Conservation (phyloP, 92 coral and sea anemone genomes). For the Isaurus tuberculatus region DNA sequence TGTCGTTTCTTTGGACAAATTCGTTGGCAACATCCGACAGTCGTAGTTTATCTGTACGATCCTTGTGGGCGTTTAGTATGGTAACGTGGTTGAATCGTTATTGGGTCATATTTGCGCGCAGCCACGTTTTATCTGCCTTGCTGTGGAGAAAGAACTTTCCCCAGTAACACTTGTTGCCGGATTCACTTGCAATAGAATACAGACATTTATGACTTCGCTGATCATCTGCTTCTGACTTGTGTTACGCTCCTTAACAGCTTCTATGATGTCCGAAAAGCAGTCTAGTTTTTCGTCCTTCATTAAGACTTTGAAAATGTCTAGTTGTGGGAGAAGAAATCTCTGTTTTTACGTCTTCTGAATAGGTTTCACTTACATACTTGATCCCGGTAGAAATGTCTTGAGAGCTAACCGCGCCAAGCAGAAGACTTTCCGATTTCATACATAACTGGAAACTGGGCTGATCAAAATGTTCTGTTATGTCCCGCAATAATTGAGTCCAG, state of each 20-base stretch:
- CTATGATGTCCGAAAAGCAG: constrained; percentile 58
- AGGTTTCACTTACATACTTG: constrained; percentile 43
- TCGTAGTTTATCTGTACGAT: constrained; percentile 50
- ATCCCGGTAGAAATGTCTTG: constrained; percentile 54
- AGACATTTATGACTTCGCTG: constrained; percentile 51
- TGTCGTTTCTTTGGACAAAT: too few relatives aligned
- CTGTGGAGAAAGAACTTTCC: constrained; percentile 56
- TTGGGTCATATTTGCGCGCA: constrained; percentile 66
- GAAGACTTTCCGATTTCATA: constrained; percentile 60
- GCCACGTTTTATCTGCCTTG: too few relatives aligned
- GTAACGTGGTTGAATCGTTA: constrained; percentile 66
- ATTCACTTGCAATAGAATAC: constrained; percentile 58
- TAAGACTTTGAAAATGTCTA: constrained; percentile 53
- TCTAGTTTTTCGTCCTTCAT: constrained; percentile 34
- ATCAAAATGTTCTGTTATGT: constrained; percentile 47
- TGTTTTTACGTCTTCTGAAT: constrained; percentile 42
- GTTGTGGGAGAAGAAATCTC: constrained; percentile 61
- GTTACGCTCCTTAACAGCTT: constrained; percentile 34
- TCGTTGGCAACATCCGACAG: too few relatives aligned
- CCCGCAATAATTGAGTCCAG: constrained; percentile 60
- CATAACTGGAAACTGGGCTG: constrained; percentile 60
- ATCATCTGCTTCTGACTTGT: constrained; percentile 48
- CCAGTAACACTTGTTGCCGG: constrained; percentile 69
- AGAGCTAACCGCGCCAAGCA: constrained; percentile 46
- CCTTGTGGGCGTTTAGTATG: constrained; percentile 63